Conservation (phyloP, 2,113 vertebrate species). For the Limnothrissa miodon region DNA sequence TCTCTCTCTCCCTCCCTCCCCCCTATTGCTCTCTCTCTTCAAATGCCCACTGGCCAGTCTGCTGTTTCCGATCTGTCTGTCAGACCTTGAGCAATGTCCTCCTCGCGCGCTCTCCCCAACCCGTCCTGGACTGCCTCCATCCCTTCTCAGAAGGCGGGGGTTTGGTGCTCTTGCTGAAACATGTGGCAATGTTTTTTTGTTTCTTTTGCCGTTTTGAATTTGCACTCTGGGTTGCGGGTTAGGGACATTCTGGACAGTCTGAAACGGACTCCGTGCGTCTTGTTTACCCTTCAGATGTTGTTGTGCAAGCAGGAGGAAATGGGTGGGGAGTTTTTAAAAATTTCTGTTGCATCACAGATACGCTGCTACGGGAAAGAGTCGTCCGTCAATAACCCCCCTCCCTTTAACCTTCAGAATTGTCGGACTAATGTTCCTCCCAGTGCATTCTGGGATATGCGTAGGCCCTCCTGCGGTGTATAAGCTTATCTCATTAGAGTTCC, state of each 20-base stretch:
- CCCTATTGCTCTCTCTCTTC: too few species aligned
- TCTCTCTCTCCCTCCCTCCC: background rate
- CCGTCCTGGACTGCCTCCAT: background rate
- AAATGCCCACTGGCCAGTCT: background rate
- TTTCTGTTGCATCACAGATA: background rate
- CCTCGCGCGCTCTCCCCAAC: background rate
- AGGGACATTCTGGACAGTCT: background rate
- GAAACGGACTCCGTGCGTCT: background rate
- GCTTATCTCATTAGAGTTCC: background rate
- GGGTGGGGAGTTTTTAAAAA: background rate
- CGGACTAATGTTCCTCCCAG: background rate
- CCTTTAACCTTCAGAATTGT: too few species aligned
- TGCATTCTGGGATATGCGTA: background rate
- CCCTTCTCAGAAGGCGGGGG: background rate
- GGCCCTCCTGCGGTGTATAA: background rate
- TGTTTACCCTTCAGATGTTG: background rate
- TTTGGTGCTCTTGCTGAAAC: background rate
- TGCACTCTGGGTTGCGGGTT: background rate
- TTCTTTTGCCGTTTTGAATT: background rate
- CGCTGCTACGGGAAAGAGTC: too few species aligned
- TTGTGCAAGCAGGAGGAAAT: background rate
- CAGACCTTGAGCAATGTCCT: background rate
- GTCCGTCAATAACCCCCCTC: too few species aligned
- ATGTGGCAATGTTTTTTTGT: background rate
- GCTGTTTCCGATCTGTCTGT: background rate